Conservation (phyloP, 2,797 vertebrate species). For the Eurystomus glaucurus region DNA sequence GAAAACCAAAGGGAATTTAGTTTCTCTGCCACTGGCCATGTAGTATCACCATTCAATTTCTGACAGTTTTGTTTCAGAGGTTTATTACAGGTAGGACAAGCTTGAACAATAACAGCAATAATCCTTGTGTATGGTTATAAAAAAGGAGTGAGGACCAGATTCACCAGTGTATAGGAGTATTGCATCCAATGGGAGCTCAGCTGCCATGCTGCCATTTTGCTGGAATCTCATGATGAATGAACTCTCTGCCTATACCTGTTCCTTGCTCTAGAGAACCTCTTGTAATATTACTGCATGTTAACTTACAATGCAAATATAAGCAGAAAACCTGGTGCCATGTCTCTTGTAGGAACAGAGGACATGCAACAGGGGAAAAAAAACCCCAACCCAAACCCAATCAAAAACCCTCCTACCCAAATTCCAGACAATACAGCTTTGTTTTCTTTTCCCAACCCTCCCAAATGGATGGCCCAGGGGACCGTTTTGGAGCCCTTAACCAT, state of each 20-base stretch:
- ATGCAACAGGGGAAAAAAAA: not conserved
- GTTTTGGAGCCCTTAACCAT: not conserved
- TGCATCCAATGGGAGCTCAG: not conserved
- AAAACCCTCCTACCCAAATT: not conserved
- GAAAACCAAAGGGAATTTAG: not conserved
- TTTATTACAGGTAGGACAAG: not conserved
- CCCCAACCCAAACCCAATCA: fast-evolving
- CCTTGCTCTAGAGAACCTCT: not conserved
- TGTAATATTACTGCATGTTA: not conserved
- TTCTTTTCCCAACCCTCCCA: not conserved
- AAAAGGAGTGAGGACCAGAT: not conserved
- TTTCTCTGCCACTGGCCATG: not conserved
- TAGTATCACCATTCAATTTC: not conserved
- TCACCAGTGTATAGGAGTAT: not conserved
- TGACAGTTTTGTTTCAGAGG: not conserved
- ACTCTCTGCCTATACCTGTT: not conserved
- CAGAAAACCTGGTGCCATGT: not conserved
- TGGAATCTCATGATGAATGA: not conserved
- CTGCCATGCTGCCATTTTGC: not conserved
- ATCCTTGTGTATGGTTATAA: not conserved
- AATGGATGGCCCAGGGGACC: fast-evolving
- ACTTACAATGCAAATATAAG: fast-evolving
- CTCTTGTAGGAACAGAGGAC: not conserved
- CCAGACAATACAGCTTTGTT: not conserved
- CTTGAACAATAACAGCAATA: not conserved